Evolutionary conservation across 2,113 vertebrate genomes (phyloP).

Genomic region (Mormoops blainvillei): DNA sequence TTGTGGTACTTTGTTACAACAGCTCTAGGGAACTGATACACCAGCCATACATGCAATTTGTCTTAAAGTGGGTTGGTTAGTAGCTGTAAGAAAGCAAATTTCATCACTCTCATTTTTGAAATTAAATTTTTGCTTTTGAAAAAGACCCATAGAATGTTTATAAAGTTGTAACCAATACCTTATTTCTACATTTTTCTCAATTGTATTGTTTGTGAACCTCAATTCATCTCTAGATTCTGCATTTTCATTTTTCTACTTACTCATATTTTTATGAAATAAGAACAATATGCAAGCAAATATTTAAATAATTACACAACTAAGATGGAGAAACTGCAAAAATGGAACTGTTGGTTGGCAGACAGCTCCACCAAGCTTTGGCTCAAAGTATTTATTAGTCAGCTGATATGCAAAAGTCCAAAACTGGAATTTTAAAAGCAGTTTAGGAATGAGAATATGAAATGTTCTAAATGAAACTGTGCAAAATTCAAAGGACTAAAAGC

Average conservation of each 20-base stretch:
- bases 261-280: constrained; percentile 17
- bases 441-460: neutral
- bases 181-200: constrained; percentile 6
- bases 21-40: neutral
- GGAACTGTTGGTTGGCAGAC: neutral
- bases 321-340: neutral
- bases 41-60: neutral
- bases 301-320: constrained; percentile 11
- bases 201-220: neutral
- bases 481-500: neutral
- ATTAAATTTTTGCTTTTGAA: neutral
- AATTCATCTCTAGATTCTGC: neutral
- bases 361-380: constrained; percentile 2
- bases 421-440: neutral
- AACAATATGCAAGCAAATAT: constrained; percentile 25
- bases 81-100: constrained; percentile 1
- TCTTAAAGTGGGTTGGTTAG: neutral
- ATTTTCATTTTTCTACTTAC: neutral
- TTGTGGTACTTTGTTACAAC: neutral
- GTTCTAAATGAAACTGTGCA: neutral
- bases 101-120: neutral
- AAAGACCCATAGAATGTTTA: neutral
- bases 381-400: constrained; percentile 7
- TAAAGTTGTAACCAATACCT: neutral
- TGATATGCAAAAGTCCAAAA: neutral